These are phyloP conservation scores for Apodemia duryi DNA, from an alignment of 2,888 invertebrate genomes.

Conservation along the genomic window DNA sequence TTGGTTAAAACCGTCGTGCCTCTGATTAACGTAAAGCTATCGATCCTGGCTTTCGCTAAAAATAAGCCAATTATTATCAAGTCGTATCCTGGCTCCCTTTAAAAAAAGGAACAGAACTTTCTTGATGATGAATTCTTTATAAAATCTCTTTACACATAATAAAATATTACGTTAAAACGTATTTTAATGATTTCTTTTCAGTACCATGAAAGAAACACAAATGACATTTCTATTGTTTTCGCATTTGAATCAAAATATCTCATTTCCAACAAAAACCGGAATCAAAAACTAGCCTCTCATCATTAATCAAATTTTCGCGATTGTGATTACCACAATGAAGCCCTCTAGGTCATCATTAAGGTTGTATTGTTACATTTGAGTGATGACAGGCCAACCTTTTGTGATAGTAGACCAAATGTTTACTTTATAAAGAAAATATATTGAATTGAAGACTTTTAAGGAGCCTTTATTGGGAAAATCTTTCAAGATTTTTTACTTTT, in stretches of 20 bases:
- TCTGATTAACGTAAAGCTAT: too few relatives aligned
- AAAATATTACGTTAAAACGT: too few relatives aligned
- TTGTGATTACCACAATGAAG: not conserved
- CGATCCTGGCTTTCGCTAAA: too few relatives aligned
- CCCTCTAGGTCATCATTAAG: not conserved
- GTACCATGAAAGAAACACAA: not conserved
- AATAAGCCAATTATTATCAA: too few relatives aligned
- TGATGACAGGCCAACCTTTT: not conserved
- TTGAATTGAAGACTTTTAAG: slow-evolving; percentile 1
- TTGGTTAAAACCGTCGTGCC: too few relatives aligned
- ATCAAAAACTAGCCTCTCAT: not conserved
- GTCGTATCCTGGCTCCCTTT: too few relatives aligned
- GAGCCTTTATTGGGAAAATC: not conserved
- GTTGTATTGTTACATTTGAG: slow-evolving; percentile 7
- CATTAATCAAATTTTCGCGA: slow-evolving; percentile 4
- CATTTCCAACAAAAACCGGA: not conserved
- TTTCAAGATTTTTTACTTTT: not conserved
- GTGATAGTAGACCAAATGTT: not conserved
- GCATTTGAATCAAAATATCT: not conserved
- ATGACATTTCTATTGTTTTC: not conserved
- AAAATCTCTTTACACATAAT: too few relatives aligned
- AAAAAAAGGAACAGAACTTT: too few relatives aligned
- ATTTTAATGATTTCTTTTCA: not conserved
- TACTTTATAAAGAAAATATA: not conserved
- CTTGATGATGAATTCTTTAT: too few relatives aligned